phyloP scores from a whole-genome alignment of 2,888 invertebrate species.

The Synergus gifuensis region DNA sequence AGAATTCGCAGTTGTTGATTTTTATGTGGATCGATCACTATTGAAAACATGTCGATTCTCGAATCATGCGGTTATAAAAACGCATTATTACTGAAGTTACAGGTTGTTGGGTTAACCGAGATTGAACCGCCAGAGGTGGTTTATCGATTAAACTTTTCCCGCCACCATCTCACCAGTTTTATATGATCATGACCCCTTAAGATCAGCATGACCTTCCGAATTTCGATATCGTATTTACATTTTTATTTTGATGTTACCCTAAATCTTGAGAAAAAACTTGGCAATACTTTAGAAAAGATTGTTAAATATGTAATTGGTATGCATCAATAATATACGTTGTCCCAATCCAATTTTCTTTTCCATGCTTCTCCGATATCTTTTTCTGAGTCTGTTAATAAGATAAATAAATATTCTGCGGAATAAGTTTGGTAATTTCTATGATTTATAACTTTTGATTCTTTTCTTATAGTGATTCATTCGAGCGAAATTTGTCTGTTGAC shows the following conservation, averaged over 20 bases:
- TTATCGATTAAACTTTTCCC: conserved; percentile 49
- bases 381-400: too few species aligned
- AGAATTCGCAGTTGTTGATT: not conserved
- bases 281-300: not conserved
- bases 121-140: conserved; percentile 44
- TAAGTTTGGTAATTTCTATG: too few species aligned
- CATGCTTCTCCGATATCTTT: too few species aligned
- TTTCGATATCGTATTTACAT: conserved; percentile 43
- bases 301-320: too few species aligned
- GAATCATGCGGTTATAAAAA: not conserved
- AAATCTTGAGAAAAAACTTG: not conserved
- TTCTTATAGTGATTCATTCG: too few species aligned
- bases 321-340: too few species aligned
- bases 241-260: not conserved
- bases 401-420: too few species aligned
- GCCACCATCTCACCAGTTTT: conserved; percentile 27
- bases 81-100: conserved; percentile 42
- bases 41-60: not conserved
- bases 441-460: too few species aligned
- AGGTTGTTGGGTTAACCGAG: conserved; percentile 44
- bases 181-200: conserved; percentile 5
- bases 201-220: too few species aligned
- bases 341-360: too few species aligned
- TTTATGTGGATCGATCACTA: not conserved
- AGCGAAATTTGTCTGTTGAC: too few species aligned